phyloP scores from a whole-genome alignment of 37 sponge, comb jelly and placozoan species.

The Eunapius fragilis region DNA sequence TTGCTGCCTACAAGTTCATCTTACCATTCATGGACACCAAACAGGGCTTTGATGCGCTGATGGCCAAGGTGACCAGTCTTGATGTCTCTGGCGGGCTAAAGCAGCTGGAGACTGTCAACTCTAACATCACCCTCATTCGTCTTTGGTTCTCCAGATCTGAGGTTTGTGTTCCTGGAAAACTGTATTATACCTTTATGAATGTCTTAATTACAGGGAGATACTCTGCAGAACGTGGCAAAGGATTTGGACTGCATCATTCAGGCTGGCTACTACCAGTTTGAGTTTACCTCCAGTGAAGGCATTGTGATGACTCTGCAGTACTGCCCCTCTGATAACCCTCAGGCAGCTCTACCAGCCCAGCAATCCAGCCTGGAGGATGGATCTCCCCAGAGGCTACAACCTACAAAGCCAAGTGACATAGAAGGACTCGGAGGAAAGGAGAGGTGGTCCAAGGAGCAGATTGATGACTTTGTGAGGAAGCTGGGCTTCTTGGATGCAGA shows the following conservation, averaged over 20 bases:
- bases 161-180: constrained; percentile 17
- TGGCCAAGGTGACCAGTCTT: constrained; percentile 54
- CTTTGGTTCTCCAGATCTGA: constrained; percentile 90
- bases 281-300: constrained; percentile 6
- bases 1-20: constrained; percentile 48
- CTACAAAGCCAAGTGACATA: not conserved
- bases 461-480: constrained; percentile 90
- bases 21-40: constrained; percentile 54
- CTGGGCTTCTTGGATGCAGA: constrained; percentile 81
- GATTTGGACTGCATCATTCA: constrained; percentile 60
- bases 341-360: not conserved
- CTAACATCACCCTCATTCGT: constrained; percentile 77
- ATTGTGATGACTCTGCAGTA: not conserved
- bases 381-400: not conserved
- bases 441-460: constrained; percentile 70
- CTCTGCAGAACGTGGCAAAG: constrained; percentile 50
- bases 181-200: not conserved
- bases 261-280: constrained; percentile 57
- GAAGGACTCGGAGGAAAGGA: not conserved
- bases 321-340: not conserved
- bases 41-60: constrained; percentile 19
- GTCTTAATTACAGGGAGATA: constrained; percentile 57
- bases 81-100: constrained; percentile 35
- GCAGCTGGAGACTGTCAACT: constrained; percentile 82
- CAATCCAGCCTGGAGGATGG: not conserved